These are phyloP conservation scores for Diabrotica undecimpunctata DNA, from an alignment of 1,140 invertebrate species.

Conservation along the genomic window DNA sequence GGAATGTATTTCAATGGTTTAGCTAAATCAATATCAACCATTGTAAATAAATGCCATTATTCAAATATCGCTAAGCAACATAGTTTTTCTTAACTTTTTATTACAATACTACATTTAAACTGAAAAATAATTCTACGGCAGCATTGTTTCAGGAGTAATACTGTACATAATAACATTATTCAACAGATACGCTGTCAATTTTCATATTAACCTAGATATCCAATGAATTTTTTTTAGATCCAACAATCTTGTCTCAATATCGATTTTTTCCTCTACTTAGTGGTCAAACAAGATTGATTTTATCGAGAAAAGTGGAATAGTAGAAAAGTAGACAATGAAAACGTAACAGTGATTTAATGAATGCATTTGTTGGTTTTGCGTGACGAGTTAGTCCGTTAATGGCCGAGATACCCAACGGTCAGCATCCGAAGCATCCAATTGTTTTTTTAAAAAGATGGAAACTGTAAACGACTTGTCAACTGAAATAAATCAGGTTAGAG, in stretches of 20 bases:
- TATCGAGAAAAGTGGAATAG: background rate
- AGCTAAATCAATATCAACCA: too few relatives aligned
- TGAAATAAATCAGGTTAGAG: background rate
- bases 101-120: too few relatives aligned
- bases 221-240: background rate
- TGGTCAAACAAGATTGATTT: background rate
- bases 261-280: background rate
- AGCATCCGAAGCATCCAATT: conserved; percentile 1
- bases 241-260: background rate
- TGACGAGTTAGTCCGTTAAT: background rate
- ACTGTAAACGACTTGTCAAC: background rate
- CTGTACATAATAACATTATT: too few relatives aligned
- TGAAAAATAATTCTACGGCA: too few relatives aligned
- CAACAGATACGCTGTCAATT: too few relatives aligned
- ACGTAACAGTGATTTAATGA: background rate
- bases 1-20: too few relatives aligned
- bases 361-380: background rate
- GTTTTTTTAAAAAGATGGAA: background rate
- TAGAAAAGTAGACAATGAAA: conserved; percentile 1
- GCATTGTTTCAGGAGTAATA: too few relatives aligned
- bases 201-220: background rate
- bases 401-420: background rate
- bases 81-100: too few relatives aligned
- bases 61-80: too few relatives aligned
- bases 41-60: too few relatives aligned